These are phyloP conservation scores for Adelognathus sp. DNA, from an alignment of 2,888 invertebrate species.

Conservation along the genomic window DNA sequence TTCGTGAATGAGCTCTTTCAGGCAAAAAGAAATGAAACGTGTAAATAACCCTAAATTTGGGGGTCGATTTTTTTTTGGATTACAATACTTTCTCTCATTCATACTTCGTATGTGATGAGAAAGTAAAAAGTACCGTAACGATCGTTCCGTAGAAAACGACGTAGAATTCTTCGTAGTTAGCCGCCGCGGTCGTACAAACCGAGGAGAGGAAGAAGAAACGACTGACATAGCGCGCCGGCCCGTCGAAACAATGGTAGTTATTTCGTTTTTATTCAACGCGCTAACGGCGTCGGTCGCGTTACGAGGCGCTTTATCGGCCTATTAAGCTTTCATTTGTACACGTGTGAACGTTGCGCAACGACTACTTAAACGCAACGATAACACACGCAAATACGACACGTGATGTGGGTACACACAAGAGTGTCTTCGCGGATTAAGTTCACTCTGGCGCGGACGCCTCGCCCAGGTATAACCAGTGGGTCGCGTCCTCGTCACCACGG, in stretches of 20 bases:
- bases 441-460: constrained; percentile 20
- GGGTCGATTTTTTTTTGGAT: neutral
- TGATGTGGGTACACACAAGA: neutral
- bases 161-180: constrained; percentile 23
- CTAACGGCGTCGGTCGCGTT: constrained; percentile 48
- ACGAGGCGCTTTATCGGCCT: constrained; percentile 64
- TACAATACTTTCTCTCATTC: neutral
- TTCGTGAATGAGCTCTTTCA: no score
- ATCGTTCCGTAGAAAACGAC: constrained; percentile 21
- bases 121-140: neutral
- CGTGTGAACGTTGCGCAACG: constrained; percentile 46
- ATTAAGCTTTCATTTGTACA: constrained; percentile 66
- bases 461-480: constrained; percentile 21
- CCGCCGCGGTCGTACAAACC: constrained; percentile 38
- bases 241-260: constrained; percentile 25
- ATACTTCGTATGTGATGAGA: no score
- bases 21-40: no score
- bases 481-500: constrained; percentile 2
- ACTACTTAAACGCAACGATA: constrained; percentile 11
- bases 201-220: neutral
- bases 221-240: neutral
- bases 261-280: constrained; percentile 57
- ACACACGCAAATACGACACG: constrained; percentile 18
- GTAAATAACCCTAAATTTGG: neutral
- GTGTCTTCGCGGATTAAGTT: constrained; percentile 32